A percentile compares a stretch with the other conserved stretches of the same genome.
Evolutionary conservation across 2,113 vertebrate species (phyloP).

Genomic region (Hypanus sabinus): DNA sequence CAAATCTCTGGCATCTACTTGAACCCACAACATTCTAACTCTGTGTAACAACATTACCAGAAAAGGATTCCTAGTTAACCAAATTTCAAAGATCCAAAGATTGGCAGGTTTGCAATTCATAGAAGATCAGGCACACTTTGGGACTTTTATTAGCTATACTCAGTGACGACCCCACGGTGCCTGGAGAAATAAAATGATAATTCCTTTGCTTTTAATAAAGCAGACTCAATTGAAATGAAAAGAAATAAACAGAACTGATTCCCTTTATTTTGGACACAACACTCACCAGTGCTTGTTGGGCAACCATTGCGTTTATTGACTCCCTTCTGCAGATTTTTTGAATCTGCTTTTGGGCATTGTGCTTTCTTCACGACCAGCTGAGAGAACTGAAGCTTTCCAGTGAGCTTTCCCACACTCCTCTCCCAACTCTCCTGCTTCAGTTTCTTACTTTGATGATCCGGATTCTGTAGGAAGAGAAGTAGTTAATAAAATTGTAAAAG

Average conservation of each 20-base stretch:
- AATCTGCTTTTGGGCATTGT: not conserved
- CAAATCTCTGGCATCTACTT: not conserved
- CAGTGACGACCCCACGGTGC: not conserved
- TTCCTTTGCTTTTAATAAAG: not conserved
- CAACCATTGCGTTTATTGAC: rapidly evolving
- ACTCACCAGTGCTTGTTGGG: not conserved
- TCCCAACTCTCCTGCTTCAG: constrained; percentile 69
- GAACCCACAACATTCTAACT: not conserved
- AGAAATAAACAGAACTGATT: not conserved
- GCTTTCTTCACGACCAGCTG: constrained; percentile 66
- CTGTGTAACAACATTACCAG: not conserved
- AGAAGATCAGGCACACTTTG: not conserved
- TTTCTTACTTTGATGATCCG: constrained; percentile 54
- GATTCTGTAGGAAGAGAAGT: constrained; percentile 40
- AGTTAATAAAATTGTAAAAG: not conserved
- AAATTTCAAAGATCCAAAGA: not conserved
- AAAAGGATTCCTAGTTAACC: not conserved
- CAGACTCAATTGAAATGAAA: not conserved
- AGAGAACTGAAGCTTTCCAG: constrained; percentile 51
- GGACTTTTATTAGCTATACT: not conserved
- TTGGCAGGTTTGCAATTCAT: not conserved
- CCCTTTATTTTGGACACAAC: not conserved
- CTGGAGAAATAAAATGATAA: not conserved
- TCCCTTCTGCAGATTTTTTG: not conserved
- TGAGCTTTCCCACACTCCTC: constrained; percentile 63